Percentiles rank a stretch among this genome's conserved stretches.
Conservation (phyloP, 2,888 invertebrate species). For the Spisula solida region DNA sequence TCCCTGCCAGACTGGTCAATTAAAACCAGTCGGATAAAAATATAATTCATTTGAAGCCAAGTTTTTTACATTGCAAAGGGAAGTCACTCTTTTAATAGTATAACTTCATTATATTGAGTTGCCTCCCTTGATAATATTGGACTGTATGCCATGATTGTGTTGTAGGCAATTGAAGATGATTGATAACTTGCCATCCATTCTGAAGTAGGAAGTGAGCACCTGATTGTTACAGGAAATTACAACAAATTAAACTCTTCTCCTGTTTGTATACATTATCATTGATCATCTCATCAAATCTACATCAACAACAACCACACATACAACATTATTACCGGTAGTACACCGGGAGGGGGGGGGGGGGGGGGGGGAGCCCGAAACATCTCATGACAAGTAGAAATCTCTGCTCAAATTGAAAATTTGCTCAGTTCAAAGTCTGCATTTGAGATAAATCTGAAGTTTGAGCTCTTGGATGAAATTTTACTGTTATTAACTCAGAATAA, state of each 20-base stretch:
- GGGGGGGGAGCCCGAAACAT: no score
- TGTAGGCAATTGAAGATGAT: constrained; percentile 30
- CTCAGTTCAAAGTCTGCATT: no score
- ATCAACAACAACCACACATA: constrained; percentile 25
- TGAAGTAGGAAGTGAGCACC: constrained; percentile 43
- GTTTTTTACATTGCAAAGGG: not conserved
- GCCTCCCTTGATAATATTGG: constrained; percentile 26
- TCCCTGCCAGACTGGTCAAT: no score
- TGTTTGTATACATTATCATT: constrained; percentile 44
- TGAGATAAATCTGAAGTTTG: no score
- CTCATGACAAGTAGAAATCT: no score
- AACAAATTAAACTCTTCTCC: constrained; percentile 55
- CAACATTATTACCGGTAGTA: not conserved
- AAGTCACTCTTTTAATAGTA: not conserved
- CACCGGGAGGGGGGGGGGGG: no score
- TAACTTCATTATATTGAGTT: not conserved
- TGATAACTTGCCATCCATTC: constrained; percentile 43
- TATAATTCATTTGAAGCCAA: no score
- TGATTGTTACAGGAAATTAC: constrained; percentile 53
- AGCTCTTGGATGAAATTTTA: no score
- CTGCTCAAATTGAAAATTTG: no score
- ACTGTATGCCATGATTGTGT: not conserved
- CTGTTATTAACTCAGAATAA: no score
- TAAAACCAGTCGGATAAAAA: no score
- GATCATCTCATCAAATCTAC: constrained; percentile 45